A percentile compares a stretch with the other conserved stretches of the same genome.
These are phyloP conservation scores for Perca schrenkii DNA, from an alignment of 2,113 vertebrate genomes.

Conservation along the genomic window DNA sequence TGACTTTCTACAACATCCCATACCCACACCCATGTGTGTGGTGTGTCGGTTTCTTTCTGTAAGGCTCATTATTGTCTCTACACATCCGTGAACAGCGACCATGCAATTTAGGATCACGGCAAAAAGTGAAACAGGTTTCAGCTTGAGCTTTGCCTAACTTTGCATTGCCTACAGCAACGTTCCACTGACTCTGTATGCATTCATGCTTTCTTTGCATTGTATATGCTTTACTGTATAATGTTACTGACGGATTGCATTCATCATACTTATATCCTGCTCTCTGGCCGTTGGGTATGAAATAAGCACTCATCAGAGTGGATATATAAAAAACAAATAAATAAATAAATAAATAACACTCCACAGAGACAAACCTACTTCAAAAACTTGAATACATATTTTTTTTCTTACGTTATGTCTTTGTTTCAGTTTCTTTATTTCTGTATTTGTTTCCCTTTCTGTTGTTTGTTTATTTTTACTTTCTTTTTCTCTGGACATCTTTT, in stretches of 20 bases:
- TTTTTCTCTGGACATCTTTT: not conserved
- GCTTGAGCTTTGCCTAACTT: not conserved
- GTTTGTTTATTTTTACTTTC: not conserved
- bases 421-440: not conserved
- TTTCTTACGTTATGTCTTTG: not conserved
- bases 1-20: too few species aligned
- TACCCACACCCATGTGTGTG: too few species aligned
- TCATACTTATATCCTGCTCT: not conserved
- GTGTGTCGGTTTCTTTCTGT: not conserved
- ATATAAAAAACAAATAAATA: not conserved
- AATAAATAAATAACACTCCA: not conserved
- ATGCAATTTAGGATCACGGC: not conserved
- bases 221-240: not conserved
- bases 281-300: not conserved
- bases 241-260: not conserved
- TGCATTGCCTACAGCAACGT: not conserved
- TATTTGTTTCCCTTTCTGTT: not conserved
- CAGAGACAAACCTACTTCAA: not conserved
- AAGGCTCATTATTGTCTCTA: not conserved
- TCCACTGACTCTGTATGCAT: not conserved
- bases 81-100: not conserved
- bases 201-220: not conserved
- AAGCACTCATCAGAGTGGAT: not conserved
- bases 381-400: not conserved
- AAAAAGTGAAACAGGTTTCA: not conserved